Percentiles rank a stretch among this genome's conserved stretches.
These are phyloP conservation scores for Priocnemis perturbator DNA, from an alignment of 2,888 invertebrate genomes.

Conservation along the genomic window DNA sequence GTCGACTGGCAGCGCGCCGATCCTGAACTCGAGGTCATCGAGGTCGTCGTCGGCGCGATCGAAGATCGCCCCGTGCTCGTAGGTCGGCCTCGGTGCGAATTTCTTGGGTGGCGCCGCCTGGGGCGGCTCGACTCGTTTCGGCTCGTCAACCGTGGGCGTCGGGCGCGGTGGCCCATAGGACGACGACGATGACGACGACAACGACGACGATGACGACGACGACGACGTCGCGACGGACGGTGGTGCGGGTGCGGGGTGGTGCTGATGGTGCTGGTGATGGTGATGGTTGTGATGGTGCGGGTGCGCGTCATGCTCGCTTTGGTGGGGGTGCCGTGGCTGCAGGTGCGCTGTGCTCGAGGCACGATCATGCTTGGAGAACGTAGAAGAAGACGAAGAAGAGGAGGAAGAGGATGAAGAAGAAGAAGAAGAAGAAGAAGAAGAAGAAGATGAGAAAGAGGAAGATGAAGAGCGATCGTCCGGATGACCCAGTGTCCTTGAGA, in stretches of 20 bases:
- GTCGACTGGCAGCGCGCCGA: conserved; percentile 77
- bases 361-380: conserved; percentile 70
- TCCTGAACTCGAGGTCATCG: conserved; percentile 68
- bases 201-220: conserved; percentile 37
- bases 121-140: conserved; percentile 66
- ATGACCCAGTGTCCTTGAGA: conserved; percentile 21
- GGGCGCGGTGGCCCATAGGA: conserved; percentile 60
- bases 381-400: conserved; percentile 62
- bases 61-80: conserved; percentile 74
- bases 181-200: conserved; percentile 51
- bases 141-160: conserved; percentile 66
- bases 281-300: conserved; percentile 60
- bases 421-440: conserved; percentile 47
- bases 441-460: conserved; percentile 42
- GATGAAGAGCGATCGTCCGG: conserved; percentile 24
- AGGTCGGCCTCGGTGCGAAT: conserved; percentile 72
- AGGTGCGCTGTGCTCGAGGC: conserved; percentile 67
- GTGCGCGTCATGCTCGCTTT: conserved; percentile 66
- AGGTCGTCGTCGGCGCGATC: conserved; percentile 77
- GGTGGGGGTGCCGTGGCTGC: conserved; percentile 69
- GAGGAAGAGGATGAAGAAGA: conserved; percentile 58
- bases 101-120: conserved; percentile 63
- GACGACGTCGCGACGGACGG: conserved; percentile 52
- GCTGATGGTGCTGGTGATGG: conserved; percentile 65
- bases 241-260: conserved; percentile 65